A percentile compares a stretch with the other conserved stretches of the same genome.
Conservation (phyloP, 2,797 vertebrate species). For the Sebastes matsubarae region DNA sequence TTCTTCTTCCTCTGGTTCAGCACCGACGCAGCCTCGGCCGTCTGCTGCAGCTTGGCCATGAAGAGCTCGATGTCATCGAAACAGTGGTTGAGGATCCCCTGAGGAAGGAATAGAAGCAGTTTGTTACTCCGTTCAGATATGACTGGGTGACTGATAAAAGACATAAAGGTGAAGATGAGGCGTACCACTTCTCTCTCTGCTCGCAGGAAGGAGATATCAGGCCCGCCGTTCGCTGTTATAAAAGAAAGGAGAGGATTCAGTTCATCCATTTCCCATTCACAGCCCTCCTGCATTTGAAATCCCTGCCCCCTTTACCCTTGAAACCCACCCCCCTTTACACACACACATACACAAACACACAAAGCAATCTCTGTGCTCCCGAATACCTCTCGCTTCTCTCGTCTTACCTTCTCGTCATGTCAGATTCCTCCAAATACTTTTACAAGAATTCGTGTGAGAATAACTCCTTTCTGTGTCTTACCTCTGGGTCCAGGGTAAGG, state of each 20-base stretch:
- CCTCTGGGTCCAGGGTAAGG: slow-evolving; percentile 78
- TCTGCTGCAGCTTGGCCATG: slow-evolving; percentile 88
- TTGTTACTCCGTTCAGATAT: background rate
- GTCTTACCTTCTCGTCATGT: slow-evolving; percentile 8
- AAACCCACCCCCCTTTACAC: background rate
- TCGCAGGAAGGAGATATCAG: slow-evolving; percentile 74
- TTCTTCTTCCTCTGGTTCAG: slow-evolving; percentile 87
- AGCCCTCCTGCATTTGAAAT: slow-evolving; percentile 2
- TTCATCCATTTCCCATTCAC: slow-evolving; percentile 52
- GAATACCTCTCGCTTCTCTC: slow-evolving; percentile 35
- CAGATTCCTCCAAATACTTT: background rate
- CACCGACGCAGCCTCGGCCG: slow-evolving; percentile 84
- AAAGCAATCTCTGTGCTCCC: slow-evolving; percentile 64
- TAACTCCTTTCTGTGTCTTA: background rate
- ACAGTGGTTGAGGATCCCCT: slow-evolving; percentile 92
- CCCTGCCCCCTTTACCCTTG: slow-evolving; percentile 22
- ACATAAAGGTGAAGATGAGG: background rate
- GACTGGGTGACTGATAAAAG: background rate
- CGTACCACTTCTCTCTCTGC: slow-evolving; percentile 85
- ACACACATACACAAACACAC: slow-evolving; percentile 48
- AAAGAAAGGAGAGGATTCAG: slow-evolving; percentile 34
- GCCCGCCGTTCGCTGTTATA: slow-evolving; percentile 64
- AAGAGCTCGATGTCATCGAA: slow-evolving; percentile 91
- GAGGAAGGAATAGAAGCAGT: background rate
- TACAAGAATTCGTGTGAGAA: background rate